Evolutionary conservation across 2,797 vertebrate species (phyloP), one percentile per base, ranked within the genome.

Genomic region (Podarcis lilfordi): DNA sequence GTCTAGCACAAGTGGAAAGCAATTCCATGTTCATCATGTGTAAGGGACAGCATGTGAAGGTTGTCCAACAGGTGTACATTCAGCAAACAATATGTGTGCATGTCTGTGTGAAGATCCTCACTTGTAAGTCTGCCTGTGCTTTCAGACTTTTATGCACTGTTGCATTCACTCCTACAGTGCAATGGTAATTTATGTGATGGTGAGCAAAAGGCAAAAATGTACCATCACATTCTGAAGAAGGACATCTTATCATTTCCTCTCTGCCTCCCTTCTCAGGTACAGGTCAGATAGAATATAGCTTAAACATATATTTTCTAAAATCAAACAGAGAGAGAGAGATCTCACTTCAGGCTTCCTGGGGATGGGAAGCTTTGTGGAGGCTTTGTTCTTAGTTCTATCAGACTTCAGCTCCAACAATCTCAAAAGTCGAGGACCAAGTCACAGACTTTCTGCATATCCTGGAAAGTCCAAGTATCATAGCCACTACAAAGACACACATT

Each of bases 371-470:
- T 13, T 64, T 64, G 21, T 64, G 61, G 61, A 23, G 61, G 61
- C 35, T 19, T 86, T 69, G 50, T 55, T 37, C 29, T 85, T 82
- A 25, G 71, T 86, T 91, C 37, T 8, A 64, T 85, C 10, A 2
- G 11, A 25, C 0, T 91, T 55, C 13, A 40, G 40, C 75, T 85
- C 15, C 75, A 64, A 2, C 50, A 27, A 68, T 23, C 75, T 75
- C 8, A 76, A 35, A 89, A 86, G 50, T 55, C 13, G 13, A 55
- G 50, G 50, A 55, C 50, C 3, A 55, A 55, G 50, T 55, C 0
- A 21, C 0, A 86, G 82, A 78, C 76, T 76, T 43, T 32, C 88
- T 88, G 89, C 5, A 74, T 77, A 85, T 89, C 83, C 71, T 86
- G 66, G 11, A 50, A 50, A 80, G 87, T 82, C 27, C 29, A 11